Evolutionary conservation across 2,797 vertebrate species (phyloP), one percentile per base, ranked within the genome.

Genomic region (Lagodon rhomboides): DNA sequence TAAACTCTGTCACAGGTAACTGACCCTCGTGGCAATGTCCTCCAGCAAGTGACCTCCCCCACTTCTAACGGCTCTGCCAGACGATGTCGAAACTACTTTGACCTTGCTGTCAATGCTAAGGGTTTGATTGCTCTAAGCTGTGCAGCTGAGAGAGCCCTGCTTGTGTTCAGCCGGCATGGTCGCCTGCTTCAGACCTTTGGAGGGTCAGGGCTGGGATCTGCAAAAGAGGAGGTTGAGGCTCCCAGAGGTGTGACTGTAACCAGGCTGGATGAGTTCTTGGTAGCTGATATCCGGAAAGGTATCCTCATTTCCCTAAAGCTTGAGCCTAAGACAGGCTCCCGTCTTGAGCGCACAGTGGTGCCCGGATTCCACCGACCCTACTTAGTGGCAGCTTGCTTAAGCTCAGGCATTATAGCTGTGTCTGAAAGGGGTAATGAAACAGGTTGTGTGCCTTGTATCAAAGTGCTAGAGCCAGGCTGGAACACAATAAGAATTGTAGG

Each of bases 301-400:
- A 92, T 86, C 4, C 90, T 97, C 9, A 90, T 94, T 5, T 91
- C 94, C 11, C 68, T 96, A 6, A 95, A 92, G 68, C 92, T 96
- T 27, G 93, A 95, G 5, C 81, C 93, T 0, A 94, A 93, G 61
- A 95, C 93, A 0, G 95, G 95, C 12, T 89, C 82, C 16, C 92
- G 92, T 34, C 85, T 95, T 16, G 95, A 95, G 77, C 92, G 94
- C 64, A 95, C 93, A 0, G 91, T 95, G n/a, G 93, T 96, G 30
- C 94, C 92, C 0, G 96, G 96, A 10, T 97, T 97, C 70, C 91
- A 94, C 67, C 92, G 95, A 64, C 96, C 96, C 12, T 96, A 96
- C 85, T 88, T 96, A 65, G 95, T 96, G 60, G 89, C 94, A 17
- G 86, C 94, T 12, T 95, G 95, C 61, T 79, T 89, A 23, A 89